Percentiles rank a stretch among this genome's conserved stretches.
phyloP scores from a whole-genome alignment of 2,797 vertebrate genomes.

The Lophius americanus region DNA sequence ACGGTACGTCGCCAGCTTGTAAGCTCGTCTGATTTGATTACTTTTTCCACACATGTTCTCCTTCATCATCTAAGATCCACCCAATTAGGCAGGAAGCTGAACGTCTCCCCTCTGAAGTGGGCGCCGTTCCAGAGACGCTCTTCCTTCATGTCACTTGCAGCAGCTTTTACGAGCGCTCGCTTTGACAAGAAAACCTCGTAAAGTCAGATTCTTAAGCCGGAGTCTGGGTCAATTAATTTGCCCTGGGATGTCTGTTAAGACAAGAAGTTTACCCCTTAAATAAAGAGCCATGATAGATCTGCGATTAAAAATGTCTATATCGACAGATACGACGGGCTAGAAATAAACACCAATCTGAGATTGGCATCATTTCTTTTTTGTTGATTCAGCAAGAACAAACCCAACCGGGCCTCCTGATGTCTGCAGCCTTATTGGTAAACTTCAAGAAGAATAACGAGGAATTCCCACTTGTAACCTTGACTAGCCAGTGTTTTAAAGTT shows the following conservation, averaged over 20 bases:
- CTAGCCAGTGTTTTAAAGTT: conserved; percentile 45
- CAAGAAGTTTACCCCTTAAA: conserved; percentile 66
- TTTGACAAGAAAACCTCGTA: conserved; percentile 78
- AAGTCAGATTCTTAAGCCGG: conserved; percentile 72
- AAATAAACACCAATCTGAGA: conserved; percentile 18
- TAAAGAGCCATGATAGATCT: conserved; percentile 18
- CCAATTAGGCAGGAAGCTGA: conserved; percentile 66
- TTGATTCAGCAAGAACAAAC: conserved; percentile 4
- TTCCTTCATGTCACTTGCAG: conserved; percentile 59
- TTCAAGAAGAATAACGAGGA: conserved; percentile 28
- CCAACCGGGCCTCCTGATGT: conserved; percentile 8
- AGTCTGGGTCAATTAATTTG: conserved; percentile 74
- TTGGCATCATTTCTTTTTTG: not conserved
- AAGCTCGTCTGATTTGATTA: not conserved
- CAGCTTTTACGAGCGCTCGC: conserved; percentile 69
- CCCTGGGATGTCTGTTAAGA: conserved; percentile 70
- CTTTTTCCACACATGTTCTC: conserved; percentile 27
- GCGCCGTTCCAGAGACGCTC: conserved; percentile 52
- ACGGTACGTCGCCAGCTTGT: no score
- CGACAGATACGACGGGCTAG: conserved; percentile 1
- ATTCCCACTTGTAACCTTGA: conserved; percentile 60
- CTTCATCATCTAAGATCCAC: conserved; percentile 59
- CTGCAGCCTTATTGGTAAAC: conserved; percentile 17
- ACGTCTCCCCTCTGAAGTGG: conserved; percentile 54
- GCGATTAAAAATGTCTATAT: conserved; percentile 8